These are phyloP conservation scores for Eretmochelys imbricata DNA, from an alignment of 2,113 vertebrate species.

Conservation along the genomic window DNA sequence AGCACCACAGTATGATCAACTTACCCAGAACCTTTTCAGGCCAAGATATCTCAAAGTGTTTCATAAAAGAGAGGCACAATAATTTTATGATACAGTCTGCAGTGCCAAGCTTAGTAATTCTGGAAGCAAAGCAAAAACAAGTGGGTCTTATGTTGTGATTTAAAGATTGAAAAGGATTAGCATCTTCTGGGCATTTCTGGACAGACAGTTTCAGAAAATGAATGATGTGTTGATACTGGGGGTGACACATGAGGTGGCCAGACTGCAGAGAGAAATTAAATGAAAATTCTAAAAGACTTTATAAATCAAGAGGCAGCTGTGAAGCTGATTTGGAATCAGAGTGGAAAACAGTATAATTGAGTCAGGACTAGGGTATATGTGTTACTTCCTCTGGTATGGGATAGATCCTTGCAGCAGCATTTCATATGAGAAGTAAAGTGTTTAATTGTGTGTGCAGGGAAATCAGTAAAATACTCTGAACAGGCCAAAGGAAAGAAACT, in stretches of 20 bases:
- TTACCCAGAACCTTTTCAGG: fast-evolving
- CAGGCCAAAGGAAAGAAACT: background rate
- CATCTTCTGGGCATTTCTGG: background rate
- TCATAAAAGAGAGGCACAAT: background rate
- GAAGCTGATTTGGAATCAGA: background rate
- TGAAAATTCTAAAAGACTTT: background rate
- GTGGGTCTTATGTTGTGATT: background rate
- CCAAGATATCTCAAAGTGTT: background rate
- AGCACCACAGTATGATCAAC: background rate
- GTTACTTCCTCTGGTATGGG: background rate
- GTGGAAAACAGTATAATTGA: background rate
- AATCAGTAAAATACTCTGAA: background rate
- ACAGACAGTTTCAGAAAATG: background rate
- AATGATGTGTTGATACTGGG: background rate
- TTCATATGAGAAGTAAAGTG: background rate
- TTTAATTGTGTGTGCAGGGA: background rate
- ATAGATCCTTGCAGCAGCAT: background rate
- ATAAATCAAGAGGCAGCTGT: background rate
- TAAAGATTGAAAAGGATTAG: background rate
- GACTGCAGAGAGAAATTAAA: background rate
- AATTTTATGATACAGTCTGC: background rate
- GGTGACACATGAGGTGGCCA: no score
- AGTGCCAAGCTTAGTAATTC: background rate
- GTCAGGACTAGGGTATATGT: fast-evolving
- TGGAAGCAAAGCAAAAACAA: background rate